phyloP scores from a whole-genome alignment of 2,113 vertebrate genomes.

The Cathartes aura region DNA sequence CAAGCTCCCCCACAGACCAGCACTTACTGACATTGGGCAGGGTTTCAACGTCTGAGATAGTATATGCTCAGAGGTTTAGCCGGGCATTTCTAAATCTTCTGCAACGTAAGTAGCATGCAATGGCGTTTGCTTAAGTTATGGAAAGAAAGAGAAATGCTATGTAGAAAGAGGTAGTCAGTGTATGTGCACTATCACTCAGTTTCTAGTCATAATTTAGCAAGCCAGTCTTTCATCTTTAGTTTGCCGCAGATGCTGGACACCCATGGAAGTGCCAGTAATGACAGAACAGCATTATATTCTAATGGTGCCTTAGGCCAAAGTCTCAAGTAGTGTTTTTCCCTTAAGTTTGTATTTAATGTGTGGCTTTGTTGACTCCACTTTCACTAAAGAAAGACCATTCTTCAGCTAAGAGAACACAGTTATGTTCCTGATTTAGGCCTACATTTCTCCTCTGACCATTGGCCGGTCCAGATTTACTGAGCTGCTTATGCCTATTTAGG shows the following conservation, averaged over 20 bases:
- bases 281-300: background rate
- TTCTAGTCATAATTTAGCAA: background rate
- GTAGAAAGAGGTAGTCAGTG: background rate
- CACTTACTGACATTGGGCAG: constrained; percentile 78
- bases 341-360: background rate
- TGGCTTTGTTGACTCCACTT: background rate
- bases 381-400: background rate
- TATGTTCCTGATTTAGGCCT: background rate
- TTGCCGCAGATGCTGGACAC: background rate
- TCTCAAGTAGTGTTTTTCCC: background rate
- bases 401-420: background rate
- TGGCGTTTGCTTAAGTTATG: background rate
- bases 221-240: background rate
- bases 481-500: background rate
- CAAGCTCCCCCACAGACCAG: constrained; percentile 78
- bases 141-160: background rate
- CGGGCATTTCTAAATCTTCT: constrained; percentile 82
- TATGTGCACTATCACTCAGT: background rate
- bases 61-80: constrained; percentile 79
- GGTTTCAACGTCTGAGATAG: constrained; percentile 63
- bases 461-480: background rate
- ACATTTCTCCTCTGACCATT: background rate
- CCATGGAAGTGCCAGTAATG: background rate
- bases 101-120: constrained; percentile 73
- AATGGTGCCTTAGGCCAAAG: background rate